Base-by-base conservation (phyloP, 2,797 vertebrate species). In the Ceryle rudis region DNA sequence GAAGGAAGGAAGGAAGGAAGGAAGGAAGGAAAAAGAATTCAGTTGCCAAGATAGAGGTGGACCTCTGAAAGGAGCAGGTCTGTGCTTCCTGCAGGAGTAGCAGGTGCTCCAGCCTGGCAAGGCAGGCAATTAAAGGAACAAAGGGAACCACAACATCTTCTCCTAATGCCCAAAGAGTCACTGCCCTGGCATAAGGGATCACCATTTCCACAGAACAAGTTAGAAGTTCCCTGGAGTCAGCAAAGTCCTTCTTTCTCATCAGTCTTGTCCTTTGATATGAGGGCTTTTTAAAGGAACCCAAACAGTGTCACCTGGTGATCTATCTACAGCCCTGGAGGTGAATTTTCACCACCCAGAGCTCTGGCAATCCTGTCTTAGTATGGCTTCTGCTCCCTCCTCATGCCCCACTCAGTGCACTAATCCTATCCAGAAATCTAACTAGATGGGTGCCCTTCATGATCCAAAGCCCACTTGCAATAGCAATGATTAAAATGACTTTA, bases 401-500 rank as follows among this genome's bases (percentile, higher is more conserved):
- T 72, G 33, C 49, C 13, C 28, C 0, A 14, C 33, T 55, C 58
- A 11, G 26, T 0, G 0, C n/a, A 18, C 46, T 94, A 91, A 95
- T 90, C 73, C 89, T 70, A 16, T 70, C 73, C 93, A 91, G 90
- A 93, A 64, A 55, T 55, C 66, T 39, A 14, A 54, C 79, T 62
- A n/a, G 42, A 86, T 39, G 52, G 39, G 25, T 85, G 69, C 87
- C 93, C 77, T 93, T 66, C 85, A 16, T 64, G 82, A 91, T 95
- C 87, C 94, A 94, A 94, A 95, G 54, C 70, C 82, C 85, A 57
- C 65, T 96, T 96, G 86, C 83, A 95, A 83, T 31, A 85, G 93
- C 86, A 91, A 62, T 13, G 75, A 87, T 90, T 92, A 91, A 96
- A 96, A 94, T 66, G 16, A 78, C 90, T 96, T 97, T 96, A 92